phyloP scores from a whole-genome alignment of 2,888 invertebrate genomes.

The Andrena haemorrhoa region DNA sequence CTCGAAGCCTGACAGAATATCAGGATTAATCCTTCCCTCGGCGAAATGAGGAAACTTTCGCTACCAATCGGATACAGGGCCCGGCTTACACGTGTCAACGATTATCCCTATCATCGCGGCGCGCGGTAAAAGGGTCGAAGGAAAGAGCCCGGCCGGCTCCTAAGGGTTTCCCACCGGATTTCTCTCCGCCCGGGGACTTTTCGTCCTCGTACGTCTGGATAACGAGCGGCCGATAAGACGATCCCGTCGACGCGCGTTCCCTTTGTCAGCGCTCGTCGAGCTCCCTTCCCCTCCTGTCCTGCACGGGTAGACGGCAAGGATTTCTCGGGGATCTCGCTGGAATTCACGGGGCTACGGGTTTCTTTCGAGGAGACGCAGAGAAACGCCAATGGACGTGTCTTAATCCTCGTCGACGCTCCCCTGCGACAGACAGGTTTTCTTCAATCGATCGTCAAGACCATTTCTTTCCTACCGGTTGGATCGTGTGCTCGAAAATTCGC shows the following conservation, averaged over 20 bases:
- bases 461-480: conserved; percentile 21
- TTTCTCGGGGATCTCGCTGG: conserved; percentile 59
- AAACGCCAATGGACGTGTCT: conserved; percentile 50
- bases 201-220: conserved; percentile 44
- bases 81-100: conserved; percentile 49
- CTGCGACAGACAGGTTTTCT: conserved; percentile 44
- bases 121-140: conserved; percentile 13
- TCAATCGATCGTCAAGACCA: conserved; percentile 45
- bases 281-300: conserved; percentile 14
- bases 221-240: conserved; percentile 64
- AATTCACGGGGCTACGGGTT: conserved; percentile 61
- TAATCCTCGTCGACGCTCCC: conserved; percentile 56
- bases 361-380: conserved; percentile 35
- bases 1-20: not conserved
- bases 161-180: conserved; percentile 44
- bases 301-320: conserved; percentile 37
- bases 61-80: not conserved
- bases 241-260: conserved; percentile 34
- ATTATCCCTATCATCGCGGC: conserved; percentile 37
- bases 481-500: conserved; percentile 3
- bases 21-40: not conserved
- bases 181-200: conserved; percentile 41
- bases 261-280: conserved; percentile 58
- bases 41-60: conserved; percentile 10
- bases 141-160: conserved; percentile 27